phyloP scores from a whole-genome alignment of 1,140 invertebrate species.

The Monochamus saltuarius region DNA sequence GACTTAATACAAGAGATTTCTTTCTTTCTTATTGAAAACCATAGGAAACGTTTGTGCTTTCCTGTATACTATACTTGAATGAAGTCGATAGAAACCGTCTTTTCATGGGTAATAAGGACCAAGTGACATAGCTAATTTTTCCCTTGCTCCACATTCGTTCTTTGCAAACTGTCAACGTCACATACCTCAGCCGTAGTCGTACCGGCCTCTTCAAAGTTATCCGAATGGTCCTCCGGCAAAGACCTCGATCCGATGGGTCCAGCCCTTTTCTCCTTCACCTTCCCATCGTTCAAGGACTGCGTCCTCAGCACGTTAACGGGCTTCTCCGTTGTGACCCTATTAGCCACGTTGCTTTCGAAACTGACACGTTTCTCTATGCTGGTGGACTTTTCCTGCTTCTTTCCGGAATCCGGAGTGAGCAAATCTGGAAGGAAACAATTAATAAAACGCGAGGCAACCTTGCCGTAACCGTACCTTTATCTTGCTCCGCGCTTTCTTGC shows the following conservation, averaged over 20 bases:
- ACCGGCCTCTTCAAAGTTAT: slow-evolving; percentile 6
- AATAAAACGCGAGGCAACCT: background rate
- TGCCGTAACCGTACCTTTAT: background rate
- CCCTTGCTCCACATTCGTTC: too few relatives aligned
- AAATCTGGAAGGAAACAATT: slow-evolving; percentile 1
- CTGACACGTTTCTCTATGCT: slow-evolving; percentile 37
- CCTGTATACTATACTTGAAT: too few relatives aligned
- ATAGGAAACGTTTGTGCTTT: too few relatives aligned
- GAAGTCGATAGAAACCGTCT: too few relatives aligned
- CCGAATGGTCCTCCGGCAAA: slow-evolving; percentile 20
- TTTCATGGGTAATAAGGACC: too few relatives aligned
- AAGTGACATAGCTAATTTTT: too few relatives aligned
- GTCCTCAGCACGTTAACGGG: background rate
- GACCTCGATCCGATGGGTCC: slow-evolving; percentile 21
- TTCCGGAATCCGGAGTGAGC: slow-evolving; percentile 2
- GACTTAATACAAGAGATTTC: too few relatives aligned
- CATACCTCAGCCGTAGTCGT: slow-evolving; percentile 13
- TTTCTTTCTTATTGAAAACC: too few relatives aligned
- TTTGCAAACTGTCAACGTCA: background rate
- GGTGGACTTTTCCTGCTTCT: background rate
- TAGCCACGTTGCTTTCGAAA: slow-evolving; percentile 33
- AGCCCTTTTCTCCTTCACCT: slow-evolving; percentile 11
- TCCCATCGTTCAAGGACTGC: slow-evolving; percentile 15
- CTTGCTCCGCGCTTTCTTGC: slow-evolving; percentile 9
- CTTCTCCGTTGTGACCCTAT: slow-evolving; percentile 4